Evolutionary conservation across 2,113 vertebrate species (phyloP).

Genomic region (Mormyrus lacerda): DNA sequence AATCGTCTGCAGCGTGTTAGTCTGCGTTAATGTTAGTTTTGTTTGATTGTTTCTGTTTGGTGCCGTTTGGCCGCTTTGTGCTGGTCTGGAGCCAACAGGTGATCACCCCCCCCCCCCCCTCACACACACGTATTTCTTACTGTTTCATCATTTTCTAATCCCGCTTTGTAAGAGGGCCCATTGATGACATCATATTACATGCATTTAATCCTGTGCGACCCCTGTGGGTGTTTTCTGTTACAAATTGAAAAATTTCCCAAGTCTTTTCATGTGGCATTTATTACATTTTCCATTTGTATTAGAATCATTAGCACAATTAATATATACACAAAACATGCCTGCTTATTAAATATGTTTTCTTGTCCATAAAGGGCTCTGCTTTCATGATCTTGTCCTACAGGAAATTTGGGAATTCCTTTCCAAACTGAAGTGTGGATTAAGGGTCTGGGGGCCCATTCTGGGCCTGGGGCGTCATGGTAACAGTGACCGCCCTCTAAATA

Average conservation of each 20-base stretch:
- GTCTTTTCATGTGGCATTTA: neutral
- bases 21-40: neutral
- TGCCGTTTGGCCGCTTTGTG: neutral
- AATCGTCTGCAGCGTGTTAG: neutral
- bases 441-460: neutral
- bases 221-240: constrained; percentile 16
- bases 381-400: neutral
- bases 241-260: neutral
- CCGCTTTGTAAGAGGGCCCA: constrained; percentile 29
- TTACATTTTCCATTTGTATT: neutral
- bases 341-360: neutral
- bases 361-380: neutral
- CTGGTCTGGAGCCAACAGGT: neutral
- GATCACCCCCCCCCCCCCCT: neutral
- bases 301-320: neutral
- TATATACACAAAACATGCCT: neutral
- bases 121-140: constrained; percentile 9
- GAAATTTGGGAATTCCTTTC: neutral
- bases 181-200: constrained; percentile 27
- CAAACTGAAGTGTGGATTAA: neutral
- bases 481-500: neutral
- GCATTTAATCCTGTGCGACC: neutral
- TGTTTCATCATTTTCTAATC: constrained; percentile 38
- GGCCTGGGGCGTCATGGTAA: neutral
- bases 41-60: neutral